Evolutionary conservation across 2,888 invertebrate species (phyloP).

Genomic region (Apodemia zela): DNA sequence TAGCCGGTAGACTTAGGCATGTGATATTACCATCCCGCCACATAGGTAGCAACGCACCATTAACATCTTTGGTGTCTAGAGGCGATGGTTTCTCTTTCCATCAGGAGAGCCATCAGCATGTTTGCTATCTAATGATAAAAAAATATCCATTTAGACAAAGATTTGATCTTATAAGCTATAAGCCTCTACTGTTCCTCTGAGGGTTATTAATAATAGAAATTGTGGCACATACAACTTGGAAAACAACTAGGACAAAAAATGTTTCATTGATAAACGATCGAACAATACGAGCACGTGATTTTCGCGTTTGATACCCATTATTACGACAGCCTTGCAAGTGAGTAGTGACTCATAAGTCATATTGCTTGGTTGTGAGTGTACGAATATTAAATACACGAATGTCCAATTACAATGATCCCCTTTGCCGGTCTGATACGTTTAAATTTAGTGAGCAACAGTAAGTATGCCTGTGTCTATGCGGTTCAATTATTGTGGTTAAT

Average conservation of each 20-base stretch:
- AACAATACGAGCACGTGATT: conserved; percentile 33
- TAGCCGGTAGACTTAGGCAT: too few relatives aligned
- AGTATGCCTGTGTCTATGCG: conserved; percentile 11
- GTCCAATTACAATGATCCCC: conserved; percentile 32
- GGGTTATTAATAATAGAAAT: neutral
- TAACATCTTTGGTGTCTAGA: too few relatives aligned
- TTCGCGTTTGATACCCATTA: conserved; percentile 25
- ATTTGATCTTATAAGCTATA: too few relatives aligned
- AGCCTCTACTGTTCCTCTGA: too few relatives aligned
- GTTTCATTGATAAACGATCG: conserved; percentile 9
- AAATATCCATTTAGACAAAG: too few relatives aligned
- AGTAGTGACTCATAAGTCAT: conserved; percentile 30
- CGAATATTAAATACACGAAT: conserved; percentile 21
- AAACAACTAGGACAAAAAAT: conserved; percentile 6
- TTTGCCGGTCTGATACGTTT: conserved; percentile 13
- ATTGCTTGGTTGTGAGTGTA: conserved; percentile 21
- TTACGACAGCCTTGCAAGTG: conserved; percentile 34
- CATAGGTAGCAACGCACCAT: too few relatives aligned
- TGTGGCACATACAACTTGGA: neutral
- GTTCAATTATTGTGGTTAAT: conserved; percentile 23
- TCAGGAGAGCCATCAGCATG: too few relatives aligned
- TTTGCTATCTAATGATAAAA: too few relatives aligned
- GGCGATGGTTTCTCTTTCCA: too few relatives aligned
- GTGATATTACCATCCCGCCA: too few relatives aligned
- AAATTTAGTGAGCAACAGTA: neutral